Evolutionary conservation across 1,140 invertebrate genomes (phyloP).

Genomic region (Megathymus violae): DNA sequence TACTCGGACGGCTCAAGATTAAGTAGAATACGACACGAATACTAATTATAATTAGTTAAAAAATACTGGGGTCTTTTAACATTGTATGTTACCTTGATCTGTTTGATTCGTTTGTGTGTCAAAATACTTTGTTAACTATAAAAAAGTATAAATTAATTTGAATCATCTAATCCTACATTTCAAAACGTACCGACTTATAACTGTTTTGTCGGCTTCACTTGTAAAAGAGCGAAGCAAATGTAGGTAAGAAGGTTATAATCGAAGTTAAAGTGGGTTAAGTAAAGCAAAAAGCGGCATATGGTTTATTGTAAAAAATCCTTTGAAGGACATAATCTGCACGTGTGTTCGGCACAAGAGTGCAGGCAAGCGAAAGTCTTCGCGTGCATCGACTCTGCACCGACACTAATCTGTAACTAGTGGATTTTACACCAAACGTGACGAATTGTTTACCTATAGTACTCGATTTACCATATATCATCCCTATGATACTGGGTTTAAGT

Average conservation of each 20-base stretch:
- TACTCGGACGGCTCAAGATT: too few species aligned
- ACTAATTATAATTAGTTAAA: too few species aligned
- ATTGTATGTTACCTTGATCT: too few species aligned
- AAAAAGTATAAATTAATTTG: not conserved
- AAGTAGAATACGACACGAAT: too few species aligned
- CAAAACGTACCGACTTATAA: conserved; percentile 42
- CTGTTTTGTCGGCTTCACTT: conserved; percentile 70
- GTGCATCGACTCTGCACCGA: conserved; percentile 49
- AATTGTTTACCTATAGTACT: conserved; percentile 1
- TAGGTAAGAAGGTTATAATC: conserved; percentile 84
- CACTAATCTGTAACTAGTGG: conserved; percentile 17
- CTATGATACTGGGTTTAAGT: too few species aligned
- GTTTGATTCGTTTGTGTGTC: too few species aligned
- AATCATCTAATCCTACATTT: not conserved
- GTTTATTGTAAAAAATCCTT: conserved; percentile 82
- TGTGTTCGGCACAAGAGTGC: conserved; percentile 66
- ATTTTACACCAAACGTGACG: conserved; percentile 8
- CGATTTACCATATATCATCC: too few species aligned
- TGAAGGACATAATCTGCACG: conserved; percentile 74
- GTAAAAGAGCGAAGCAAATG: conserved; percentile 79
- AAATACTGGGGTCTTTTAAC: too few species aligned
- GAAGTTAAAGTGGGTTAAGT: conserved; percentile 82
- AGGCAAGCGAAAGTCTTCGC: conserved; percentile 66
- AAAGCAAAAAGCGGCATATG: conserved; percentile 83
- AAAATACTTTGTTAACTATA: too few species aligned